Base-by-base conservation (phyloP, 2,888 invertebrate species). In the Fragum whitleyi region DNA sequence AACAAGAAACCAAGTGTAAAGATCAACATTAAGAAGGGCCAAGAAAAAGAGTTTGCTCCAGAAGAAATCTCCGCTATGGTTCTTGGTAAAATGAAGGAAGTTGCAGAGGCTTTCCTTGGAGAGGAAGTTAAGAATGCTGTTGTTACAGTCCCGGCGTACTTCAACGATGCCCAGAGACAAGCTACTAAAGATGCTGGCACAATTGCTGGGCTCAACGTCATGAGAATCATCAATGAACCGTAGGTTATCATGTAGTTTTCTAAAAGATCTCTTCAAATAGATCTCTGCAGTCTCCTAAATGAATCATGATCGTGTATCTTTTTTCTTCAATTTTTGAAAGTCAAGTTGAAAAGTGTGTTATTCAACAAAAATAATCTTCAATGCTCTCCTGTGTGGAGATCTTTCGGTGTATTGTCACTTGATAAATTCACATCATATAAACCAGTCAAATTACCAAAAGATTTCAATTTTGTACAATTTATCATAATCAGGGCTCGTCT, bases 31-130 rank as follows among this genome's bases (percentile, higher is more conserved):
- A 87, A 86, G n/a, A 76, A 80, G 36, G 87, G 79, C 6, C 85
- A 83, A 21, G 86, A 87, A 68, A 98, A 98, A 93, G 95, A 97
- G 47, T 99, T 99, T 94, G 97, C 99, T 0, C 98, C 99, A 19
- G 99, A 99, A 95, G 99, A 99, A 95, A 97, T 99, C 90, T 99
- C 98, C 21, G 99, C 99, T 84, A 99, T 99, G 99, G 98, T 99
- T 36, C 95, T 99, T 79, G 96, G 96, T 36, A 99, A 99, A 95
- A 99, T 99, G 98, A 99, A 98, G 95, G 98, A 98, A 95, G 98
- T 97, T 6, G 98, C 98, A 36, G 98, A 99, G 94, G 97, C 98
- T 19, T 99, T 98, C 93, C 95, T 99, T 75, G 98, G 98, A 87
- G 98, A 99, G 95, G 97, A 96, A 91, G 96, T 97, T 23, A 96